Evolutionary conservation across 2,113 vertebrate species (phyloP).

Genomic region (Lathamus discolor): DNA sequence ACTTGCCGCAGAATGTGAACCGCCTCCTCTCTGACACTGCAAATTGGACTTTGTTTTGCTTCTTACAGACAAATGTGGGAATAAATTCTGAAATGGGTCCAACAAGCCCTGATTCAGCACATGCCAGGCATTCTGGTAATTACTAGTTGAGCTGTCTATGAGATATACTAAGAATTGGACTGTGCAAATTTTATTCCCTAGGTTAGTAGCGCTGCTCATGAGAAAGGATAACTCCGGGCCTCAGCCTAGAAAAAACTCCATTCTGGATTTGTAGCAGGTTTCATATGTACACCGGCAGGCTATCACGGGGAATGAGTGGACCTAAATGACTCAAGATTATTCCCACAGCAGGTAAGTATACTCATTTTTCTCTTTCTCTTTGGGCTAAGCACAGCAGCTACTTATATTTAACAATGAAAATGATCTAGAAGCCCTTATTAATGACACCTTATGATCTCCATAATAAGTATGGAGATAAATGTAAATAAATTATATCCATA

Average conservation of each 20-base stretch:
- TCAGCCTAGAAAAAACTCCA: background rate
- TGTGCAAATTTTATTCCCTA: background rate
- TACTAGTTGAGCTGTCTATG: background rate
- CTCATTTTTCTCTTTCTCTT: background rate
- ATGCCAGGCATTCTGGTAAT: background rate
- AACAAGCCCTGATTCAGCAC: conserved; percentile 28
- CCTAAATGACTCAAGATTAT: background rate
- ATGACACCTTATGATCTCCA: background rate
- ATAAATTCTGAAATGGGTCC: conserved; percentile 55
- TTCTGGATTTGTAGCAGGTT: background rate
- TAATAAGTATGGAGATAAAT: background rate
- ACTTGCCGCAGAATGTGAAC: conserved; percentile 46
- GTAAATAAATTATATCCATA: background rate
- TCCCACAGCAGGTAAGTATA: background rate
- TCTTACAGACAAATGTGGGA: conserved; percentile 33
- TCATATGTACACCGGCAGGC: background rate
- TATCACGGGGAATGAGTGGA: background rate
- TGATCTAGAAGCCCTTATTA: background rate
- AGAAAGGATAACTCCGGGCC: background rate
- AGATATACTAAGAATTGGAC: background rate
- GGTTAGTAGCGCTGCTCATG: background rate
- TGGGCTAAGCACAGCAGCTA: background rate
- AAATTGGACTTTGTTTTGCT: conserved; percentile 3
- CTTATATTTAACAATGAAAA: background rate
- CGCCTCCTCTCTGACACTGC: conserved; percentile 14